These are phyloP conservation scores for Thysanoteuthis rhombus DNA, from an alignment of 2,888 invertebrate genomes.

Conservation along the genomic window DNA sequence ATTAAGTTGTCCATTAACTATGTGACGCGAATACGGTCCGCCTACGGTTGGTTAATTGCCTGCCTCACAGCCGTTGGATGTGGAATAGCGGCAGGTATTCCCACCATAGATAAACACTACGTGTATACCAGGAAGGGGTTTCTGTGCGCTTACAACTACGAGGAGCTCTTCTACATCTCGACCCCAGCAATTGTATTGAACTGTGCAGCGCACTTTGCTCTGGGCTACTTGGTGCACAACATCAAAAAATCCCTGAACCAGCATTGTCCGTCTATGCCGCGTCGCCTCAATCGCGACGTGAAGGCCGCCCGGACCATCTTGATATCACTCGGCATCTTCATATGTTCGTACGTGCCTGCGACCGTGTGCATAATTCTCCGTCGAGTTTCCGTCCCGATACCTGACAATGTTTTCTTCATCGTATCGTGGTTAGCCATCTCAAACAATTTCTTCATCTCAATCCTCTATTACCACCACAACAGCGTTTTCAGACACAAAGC, in stretches of 20 bases:
- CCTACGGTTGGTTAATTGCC: neutral
- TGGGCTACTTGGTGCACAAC: neutral
- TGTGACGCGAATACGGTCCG: neutral
- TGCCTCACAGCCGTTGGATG: neutral
- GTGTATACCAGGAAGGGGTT: neutral
- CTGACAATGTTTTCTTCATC: neutral
- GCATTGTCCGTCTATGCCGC: neutral
- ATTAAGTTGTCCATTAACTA: neutral
- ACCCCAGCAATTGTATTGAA: neutral
- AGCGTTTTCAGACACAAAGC: slow-evolving; percentile 23
- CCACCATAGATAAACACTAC: neutral
- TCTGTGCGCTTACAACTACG: slow-evolving; percentile 14
- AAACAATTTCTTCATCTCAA: slow-evolving; percentile 26
- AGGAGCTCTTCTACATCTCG: neutral
- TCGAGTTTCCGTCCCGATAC: neutral
- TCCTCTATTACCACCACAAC: slow-evolving; percentile 27
- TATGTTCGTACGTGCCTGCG: neutral
- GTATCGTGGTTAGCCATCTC: slow-evolving; percentile 21
- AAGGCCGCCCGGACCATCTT: neutral
- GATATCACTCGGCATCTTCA: slow-evolving; percentile 16
- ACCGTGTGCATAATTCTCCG: slow-evolving; percentile 1
- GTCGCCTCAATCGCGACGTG: neutral
- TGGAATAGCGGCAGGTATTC: neutral
- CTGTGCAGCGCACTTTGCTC: neutral
- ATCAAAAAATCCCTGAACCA: neutral